A percentile compares a stretch with the other conserved stretches of the same genome.
These are phyloP conservation scores for Latrodectus geometricus DNA, from an alignment of 1,140 invertebrate species.

Conservation along the genomic window DNA sequence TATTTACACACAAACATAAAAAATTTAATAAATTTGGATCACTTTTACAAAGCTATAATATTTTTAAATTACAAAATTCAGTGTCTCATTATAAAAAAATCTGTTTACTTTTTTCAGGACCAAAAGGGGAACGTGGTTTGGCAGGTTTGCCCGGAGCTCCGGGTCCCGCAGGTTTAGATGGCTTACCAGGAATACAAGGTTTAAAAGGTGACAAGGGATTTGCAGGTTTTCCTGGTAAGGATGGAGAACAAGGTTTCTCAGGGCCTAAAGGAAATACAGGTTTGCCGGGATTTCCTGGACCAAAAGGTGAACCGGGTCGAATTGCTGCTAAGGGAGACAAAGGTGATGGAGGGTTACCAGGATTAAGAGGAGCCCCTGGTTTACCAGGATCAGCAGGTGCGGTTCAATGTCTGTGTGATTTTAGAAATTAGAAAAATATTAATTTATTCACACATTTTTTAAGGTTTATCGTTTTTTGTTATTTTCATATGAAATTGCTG, in stretches of 20 bases:
- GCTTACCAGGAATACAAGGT: conserved; percentile 53
- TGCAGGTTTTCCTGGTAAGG: conserved; percentile 63
- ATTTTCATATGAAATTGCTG: too few species aligned
- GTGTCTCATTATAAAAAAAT: too few species aligned
- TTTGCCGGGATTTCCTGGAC: conserved; percentile 65
- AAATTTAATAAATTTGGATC: too few species aligned
- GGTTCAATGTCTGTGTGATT: neutral
- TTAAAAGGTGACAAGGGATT: conserved; percentile 64
- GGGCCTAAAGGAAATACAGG: conserved; percentile 60
- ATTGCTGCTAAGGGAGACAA: conserved; percentile 62
- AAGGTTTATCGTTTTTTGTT: too few species aligned
- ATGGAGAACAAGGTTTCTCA: conserved; percentile 48
- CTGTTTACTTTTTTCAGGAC: conserved; percentile 2
- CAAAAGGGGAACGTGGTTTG: conserved; percentile 49
- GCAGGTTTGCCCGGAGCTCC: conserved; percentile 68
- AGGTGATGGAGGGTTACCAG: conserved; percentile 69
- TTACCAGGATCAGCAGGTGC: conserved; percentile 47
- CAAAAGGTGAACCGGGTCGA: conserved; percentile 53
- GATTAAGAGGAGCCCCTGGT: conserved; percentile 70
- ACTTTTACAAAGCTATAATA: too few species aligned
- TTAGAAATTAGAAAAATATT: too few species aligned
- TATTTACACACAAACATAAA: too few species aligned
- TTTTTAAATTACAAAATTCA: too few species aligned
- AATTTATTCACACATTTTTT: too few species aligned
- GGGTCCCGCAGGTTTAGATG: conserved; percentile 69